Base-by-base conservation (phyloP, 1,140 invertebrate genomes). In the Drosophila kohkoa region DNA sequence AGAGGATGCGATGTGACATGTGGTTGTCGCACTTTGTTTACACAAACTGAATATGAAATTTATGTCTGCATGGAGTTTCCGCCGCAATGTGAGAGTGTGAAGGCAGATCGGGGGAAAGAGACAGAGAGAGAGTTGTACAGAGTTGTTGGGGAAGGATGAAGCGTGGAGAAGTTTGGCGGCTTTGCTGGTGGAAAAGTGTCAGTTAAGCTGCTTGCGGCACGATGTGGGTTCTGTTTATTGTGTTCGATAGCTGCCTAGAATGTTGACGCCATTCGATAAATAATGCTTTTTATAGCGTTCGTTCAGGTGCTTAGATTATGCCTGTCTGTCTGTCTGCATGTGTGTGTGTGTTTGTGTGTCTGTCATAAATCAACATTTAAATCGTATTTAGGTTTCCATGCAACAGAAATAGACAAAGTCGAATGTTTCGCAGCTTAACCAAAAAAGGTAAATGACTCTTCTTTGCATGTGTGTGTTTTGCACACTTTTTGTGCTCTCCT, bases 311-410 rank as follows among this genome's bases (percentile, higher is more conserved):
- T 58, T 43, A 75, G 57, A 78, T 74, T 81, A 74, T 77, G 70
- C 72, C 48, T 70, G 57, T 30, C 43, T 35, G 54, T 58, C 38
- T 57, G 48, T 58, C 38, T 57, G 49, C n/a, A 10, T 15, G 20
- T 63, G 54, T 41, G 25, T 66, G 65, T 52, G 66, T 68, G 30
- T 78, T 63, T 59, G 63, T 80, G 59, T 63, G 51, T 20, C 57
- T 74, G 82, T 80, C 78, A 85, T 85, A 85, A 83, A 85, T 85
- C 81, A 83, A 83, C 81, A 79, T 83, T 83, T 83, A 83, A 77
- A 79, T 83, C 62, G 81, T 77, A 64, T 77, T 83, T 65, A 70
- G 79, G 64, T 73, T 80, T 73, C 71, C 71, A 25, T 20, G 55
- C 32, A 62, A 28, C 67, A 55, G 54, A 66, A 60, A 77, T 38